Evolutionary conservation across 2,888 invertebrate species (phyloP).

Genomic region (Cheilosia variabilis): DNA sequence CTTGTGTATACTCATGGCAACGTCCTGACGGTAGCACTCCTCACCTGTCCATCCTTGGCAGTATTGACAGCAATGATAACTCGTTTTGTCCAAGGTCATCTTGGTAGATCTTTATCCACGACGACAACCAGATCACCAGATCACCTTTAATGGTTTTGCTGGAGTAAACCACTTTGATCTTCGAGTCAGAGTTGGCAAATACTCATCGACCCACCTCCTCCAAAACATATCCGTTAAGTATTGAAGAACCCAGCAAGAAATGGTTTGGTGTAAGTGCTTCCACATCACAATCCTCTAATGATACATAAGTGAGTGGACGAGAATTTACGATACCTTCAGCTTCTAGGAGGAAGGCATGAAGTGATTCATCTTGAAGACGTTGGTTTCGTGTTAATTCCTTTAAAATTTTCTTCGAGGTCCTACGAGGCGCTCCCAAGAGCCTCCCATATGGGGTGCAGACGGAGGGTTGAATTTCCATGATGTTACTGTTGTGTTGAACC

Average conservation of each 20-base stretch:
- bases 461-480: conserved; percentile 8
- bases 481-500: background rate
- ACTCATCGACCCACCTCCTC: conserved; percentile 68
- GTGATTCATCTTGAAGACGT: conserved; percentile 73
- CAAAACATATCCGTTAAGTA: conserved; percentile 65
- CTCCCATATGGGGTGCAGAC: conserved; percentile 28
- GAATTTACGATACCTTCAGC: conserved; percentile 76
- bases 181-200: conserved; percentile 72
- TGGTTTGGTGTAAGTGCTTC: conserved; percentile 74
- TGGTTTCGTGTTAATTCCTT: conserved; percentile 53
- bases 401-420: conserved; percentile 69
- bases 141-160: no score
- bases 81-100: background rate
- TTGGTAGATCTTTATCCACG: background rate
- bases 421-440: conserved; percentile 52
- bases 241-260: conserved; percentile 45
- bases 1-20: conserved; percentile 27
- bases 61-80: background rate
- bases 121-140: no score
- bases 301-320: conserved; percentile 41
- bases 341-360: conserved; percentile 42
- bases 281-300: background rate
- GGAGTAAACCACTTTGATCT: no score
- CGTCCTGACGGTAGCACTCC: conserved; percentile 31
- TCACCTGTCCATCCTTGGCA: conserved; percentile 46